Base-by-base conservation (phyloP, 2,113 vertebrate genomes). In the Tachuris rubrigastra region DNA sequence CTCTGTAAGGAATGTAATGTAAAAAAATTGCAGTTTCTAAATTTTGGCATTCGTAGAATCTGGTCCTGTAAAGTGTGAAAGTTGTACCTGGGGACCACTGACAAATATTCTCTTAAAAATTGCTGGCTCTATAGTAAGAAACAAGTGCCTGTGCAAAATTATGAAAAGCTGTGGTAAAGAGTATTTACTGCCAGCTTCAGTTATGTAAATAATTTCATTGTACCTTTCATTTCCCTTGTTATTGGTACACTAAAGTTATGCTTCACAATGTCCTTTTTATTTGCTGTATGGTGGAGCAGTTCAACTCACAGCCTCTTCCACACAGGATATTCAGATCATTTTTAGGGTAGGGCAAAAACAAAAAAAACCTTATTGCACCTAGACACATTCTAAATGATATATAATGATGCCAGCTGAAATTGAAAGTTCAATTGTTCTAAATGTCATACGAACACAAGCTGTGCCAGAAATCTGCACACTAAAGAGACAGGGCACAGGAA, bases 391-490 rank as follows among this genome's bases (percentile, higher is more conserved):
- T 77, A 81, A 90, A 52, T 63, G 3, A 52, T 72, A 25, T 19
- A 9, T 78, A 42, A 52, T 46, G 31, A 30, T 85, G 60, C n/a
- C 49, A 89, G 62, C 50, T 93, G 78, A 85, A 87, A 73, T 35
- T 75, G 62, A 60, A 85, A 85, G 71, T 93, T 66, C 41, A 76
- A 2, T 94, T 92, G 80, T 96, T 95, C 49, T 76, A 82, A 93
- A 91, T 89, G 73, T 85, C 81, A 28, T 39, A 65, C 11, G 87
- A 87, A 41, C 58, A 55, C 46, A 41, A 63, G 20, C 37, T 46
- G 46, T 95, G 93, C 89, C 94, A 95, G 67, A 66, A 83, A 20
- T 52, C 31, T 89, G 58, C 49, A 56, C 0, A 3, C 84, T 53
- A 30, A 59, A 44, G 84, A 87, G 87, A 44, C 60, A 39, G 68